These are phyloP conservation scores for Ditylenchus weischeri DNA, from an alignment of 2,888 invertebrate species.

Conservation along the genomic window DNA sequence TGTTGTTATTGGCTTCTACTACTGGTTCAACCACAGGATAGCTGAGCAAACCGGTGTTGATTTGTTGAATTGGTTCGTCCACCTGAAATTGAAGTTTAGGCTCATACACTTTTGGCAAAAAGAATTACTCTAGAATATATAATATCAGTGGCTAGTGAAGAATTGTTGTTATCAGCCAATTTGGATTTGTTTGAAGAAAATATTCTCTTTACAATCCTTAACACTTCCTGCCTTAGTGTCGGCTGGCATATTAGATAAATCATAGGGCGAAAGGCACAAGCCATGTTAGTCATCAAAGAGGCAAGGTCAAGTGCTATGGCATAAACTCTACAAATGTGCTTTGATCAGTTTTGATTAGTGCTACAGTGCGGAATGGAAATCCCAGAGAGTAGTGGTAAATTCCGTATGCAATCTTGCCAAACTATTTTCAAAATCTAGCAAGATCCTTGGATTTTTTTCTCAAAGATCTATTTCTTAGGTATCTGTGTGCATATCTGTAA, in stretches of 20 bases:
- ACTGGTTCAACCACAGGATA: no score
- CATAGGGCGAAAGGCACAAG: slow-evolving; percentile 53
- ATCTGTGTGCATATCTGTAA: no score
- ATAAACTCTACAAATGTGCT: slow-evolving; percentile 40
- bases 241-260: slow-evolving; percentile 49
- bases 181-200: neutral
- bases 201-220: slow-evolving; percentile 4
- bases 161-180: neutral
- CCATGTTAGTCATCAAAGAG: slow-evolving; percentile 50
- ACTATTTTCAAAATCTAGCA: no score
- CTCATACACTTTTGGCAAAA: neutral
- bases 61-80: neutral
- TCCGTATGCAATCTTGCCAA: no score
- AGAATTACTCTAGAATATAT: slow-evolving; percentile 6
- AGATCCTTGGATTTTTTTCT: no score
- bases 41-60: neutral
- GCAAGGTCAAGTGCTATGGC: slow-evolving; percentile 51
- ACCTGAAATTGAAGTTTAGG: no score
- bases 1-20: no score
- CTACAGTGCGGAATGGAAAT: no score
- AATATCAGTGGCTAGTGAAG: neutral
- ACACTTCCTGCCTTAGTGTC: slow-evolving; percentile 40
- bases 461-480: no score
- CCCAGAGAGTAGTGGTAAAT: no score
- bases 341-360: no score